Evolutionary conservation across 1,140 invertebrate genomes (phyloP).

Genomic region (Galleria mellonella): DNA sequence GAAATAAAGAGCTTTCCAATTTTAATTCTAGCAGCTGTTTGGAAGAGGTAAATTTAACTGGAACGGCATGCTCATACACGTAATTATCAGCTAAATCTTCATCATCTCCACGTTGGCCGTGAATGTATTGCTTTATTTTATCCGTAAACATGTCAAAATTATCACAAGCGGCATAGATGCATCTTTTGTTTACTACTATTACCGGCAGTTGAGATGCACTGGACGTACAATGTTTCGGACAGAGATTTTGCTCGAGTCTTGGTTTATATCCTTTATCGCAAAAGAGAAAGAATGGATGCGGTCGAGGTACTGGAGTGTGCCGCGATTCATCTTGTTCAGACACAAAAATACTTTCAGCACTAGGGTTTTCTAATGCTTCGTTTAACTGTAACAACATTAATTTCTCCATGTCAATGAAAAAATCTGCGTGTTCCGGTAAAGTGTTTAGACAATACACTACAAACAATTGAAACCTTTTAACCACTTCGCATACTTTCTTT

Average conservation of each 20-base stretch:
- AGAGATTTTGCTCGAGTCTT: slow-evolving; percentile 34
- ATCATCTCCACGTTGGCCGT: slow-evolving; percentile 26
- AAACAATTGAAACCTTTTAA: slow-evolving; percentile 58
- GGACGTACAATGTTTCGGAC: slow-evolving; percentile 44
- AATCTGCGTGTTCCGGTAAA: slow-evolving; percentile 53
- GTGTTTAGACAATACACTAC: slow-evolving; percentile 45
- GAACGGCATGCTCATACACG: slow-evolving; percentile 37
- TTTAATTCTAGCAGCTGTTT: slow-evolving; percentile 33
- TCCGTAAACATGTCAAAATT: slow-evolving; percentile 42
- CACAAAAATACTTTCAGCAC: slow-evolving; percentile 40
- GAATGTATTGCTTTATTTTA: slow-evolving; percentile 37
- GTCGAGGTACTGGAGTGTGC: slow-evolving; percentile 28
- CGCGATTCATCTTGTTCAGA: slow-evolving; percentile 21
- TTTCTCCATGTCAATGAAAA: slow-evolving; percentile 61
- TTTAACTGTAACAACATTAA: slow-evolving; percentile 54
- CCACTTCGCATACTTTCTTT: slow-evolving; percentile 51
- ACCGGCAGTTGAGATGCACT: slow-evolving; percentile 46
- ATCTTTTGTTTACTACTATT: slow-evolving; percentile 49
- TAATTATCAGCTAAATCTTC: slow-evolving; percentile 41
- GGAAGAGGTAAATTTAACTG: slow-evolving; percentile 31
- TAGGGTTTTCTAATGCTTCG: slow-evolving; percentile 37
- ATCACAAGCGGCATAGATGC: slow-evolving; percentile 51
- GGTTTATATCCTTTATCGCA: slow-evolving; percentile 47
- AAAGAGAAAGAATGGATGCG: slow-evolving; percentile 51
- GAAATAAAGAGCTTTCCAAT: slow-evolving; percentile 50